These are phyloP conservation scores for Diarsia mendica DNA, from an alignment of 2,888 invertebrate genomes.

Conservation along the genomic window DNA sequence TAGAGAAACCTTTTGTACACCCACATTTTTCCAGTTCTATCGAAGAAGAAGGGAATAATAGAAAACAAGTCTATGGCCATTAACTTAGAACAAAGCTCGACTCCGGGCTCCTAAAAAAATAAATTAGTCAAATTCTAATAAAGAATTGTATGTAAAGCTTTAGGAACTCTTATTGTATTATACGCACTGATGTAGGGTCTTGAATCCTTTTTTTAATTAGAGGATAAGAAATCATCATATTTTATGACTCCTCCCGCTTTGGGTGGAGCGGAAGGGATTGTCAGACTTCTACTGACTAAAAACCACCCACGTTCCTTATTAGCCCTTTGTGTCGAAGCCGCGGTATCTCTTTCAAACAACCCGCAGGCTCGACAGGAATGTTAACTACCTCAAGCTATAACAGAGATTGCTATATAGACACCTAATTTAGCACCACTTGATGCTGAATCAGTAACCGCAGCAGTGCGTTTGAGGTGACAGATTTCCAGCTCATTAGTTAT, in stretches of 20 bases:
- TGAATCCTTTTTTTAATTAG: background rate
- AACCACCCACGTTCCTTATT: no score
- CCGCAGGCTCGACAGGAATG: no score
- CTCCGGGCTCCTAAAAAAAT: background rate
- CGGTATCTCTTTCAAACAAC: no score
- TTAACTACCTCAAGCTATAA: background rate
- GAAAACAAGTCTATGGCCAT: background rate
- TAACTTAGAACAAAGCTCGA: background rate
- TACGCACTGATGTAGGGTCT: background rate
- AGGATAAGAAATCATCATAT: no score
- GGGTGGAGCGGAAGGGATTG: no score
- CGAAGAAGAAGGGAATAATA: background rate
- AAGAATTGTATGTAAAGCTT: background rate
- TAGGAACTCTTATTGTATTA: background rate
- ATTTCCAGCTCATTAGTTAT: conserved; percentile 30
- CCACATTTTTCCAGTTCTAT: background rate
- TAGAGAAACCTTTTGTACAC: background rate
- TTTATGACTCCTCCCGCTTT: no score
- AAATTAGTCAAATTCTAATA: background rate
- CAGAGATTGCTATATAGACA: conserved; percentile 1
- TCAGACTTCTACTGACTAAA: no score
- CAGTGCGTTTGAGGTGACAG: conserved; percentile 37
- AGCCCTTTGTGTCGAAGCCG: no score
- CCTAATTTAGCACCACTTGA: conserved; percentile 39
- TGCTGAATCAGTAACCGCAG: conserved; percentile 29